Evolutionary conservation across 2,888 invertebrate genomes (phyloP).

Genomic region (Elysia crispata): DNA sequence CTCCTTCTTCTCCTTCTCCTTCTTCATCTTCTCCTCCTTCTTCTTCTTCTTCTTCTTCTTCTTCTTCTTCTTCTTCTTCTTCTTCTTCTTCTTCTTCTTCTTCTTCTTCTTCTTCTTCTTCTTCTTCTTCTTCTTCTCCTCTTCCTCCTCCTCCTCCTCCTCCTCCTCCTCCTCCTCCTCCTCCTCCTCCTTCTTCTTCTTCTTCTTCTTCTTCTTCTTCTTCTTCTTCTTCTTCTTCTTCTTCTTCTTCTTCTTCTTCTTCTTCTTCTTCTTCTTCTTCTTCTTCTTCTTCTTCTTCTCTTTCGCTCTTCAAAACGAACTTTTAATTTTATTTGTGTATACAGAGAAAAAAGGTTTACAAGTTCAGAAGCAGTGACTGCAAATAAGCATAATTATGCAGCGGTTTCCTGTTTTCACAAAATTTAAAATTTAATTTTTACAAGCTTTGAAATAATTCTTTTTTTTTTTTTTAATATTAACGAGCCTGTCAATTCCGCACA

Average conservation of each 20-base stretch:
- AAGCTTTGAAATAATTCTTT: no score
- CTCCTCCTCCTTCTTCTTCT: neutral
- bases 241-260: neutral
- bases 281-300: neutral
- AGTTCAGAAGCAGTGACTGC: no score
- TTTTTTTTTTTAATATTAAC: no score
- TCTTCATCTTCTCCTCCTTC: no score
- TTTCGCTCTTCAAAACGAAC: neutral
- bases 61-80: neutral
- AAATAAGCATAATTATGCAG: no score
- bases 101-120: neutral
- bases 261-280: neutral
- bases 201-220: neutral
- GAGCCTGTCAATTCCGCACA: no score
- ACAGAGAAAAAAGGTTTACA: no score
- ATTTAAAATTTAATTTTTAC: no score
- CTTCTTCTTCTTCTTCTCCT: neutral
- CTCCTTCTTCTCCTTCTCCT: slow-evolving; percentile 12
- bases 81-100: neutral
- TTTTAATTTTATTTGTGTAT: no score
- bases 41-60: slow-evolving; percentile 24
- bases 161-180: neutral
- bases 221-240: neutral
- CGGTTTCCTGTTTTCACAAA: no score
- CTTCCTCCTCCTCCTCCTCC: neutral